Evolutionary conservation across 2,888 invertebrate species (phyloP).

Genomic region (Pyrrhia umbra): DNA sequence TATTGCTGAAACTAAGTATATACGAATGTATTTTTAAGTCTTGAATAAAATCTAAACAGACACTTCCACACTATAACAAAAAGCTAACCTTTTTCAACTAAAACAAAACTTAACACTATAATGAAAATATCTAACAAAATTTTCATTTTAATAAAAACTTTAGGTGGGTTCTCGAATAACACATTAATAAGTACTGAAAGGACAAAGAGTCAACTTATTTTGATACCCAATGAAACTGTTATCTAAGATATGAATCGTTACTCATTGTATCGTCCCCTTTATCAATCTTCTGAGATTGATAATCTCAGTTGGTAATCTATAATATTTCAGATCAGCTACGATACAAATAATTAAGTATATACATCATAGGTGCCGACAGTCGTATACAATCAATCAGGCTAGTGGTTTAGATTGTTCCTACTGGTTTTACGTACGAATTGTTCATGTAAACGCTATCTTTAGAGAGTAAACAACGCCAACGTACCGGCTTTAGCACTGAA

Average conservation of each 20-base stretch:
- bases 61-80: not conserved
- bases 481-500: not conserved
- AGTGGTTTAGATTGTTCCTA: not conserved
- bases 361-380: constrained; percentile 21
- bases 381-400: not conserved
- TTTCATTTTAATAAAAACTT: constrained; percentile 35
- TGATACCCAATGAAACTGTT: constrained; percentile 12
- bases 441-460: not conserved
- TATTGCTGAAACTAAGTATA: constrained; percentile 64
- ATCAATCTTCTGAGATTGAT: constrained; percentile 54
- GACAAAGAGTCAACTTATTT: constrained; percentile 26
- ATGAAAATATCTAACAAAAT: constrained; percentile 11
- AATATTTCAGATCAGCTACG: constrained; percentile 34
- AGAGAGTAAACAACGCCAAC: not conserved
- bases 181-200: constrained; percentile 27
- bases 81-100: constrained; percentile 31
- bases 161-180: constrained; percentile 13
- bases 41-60: not conserved
- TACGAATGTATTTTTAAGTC: constrained; percentile 2
- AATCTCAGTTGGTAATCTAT: constrained; percentile 35
- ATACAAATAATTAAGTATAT: constrained; percentile 16
- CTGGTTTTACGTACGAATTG: not conserved
- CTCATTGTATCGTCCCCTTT: constrained; percentile 17
- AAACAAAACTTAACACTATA: constrained; percentile 16
- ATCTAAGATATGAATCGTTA: constrained; percentile 42